Percentiles rank a stretch among this genome's conserved stretches.
Evolutionary conservation across 2,113 vertebrate genomes (phyloP).

Genomic region (Neoarius graeffei): DNA sequence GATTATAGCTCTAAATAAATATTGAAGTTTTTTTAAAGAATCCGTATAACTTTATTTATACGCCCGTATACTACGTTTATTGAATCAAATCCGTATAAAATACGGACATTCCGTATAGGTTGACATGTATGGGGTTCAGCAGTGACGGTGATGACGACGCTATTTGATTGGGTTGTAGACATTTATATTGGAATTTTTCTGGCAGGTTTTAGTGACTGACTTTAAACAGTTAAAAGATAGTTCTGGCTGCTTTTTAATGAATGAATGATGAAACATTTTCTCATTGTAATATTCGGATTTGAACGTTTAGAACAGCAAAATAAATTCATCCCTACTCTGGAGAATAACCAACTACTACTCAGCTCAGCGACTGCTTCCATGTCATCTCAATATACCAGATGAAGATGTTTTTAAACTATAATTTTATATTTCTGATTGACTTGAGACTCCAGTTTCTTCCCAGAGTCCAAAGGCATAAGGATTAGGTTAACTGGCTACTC

Average conservation of each 20-base stretch:
- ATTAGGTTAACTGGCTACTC: too few species aligned
- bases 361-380: neutral
- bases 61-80: too few species aligned
- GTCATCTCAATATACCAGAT: neutral
- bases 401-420: neutral
- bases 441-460: neutral
- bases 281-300: too few species aligned
- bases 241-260: neutral
- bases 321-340: neutral
- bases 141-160: neutral
- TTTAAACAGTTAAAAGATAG: neutral
- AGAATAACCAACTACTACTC: neutral
- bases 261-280: neutral
- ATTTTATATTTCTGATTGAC: neutral
- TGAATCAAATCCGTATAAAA: too few species aligned
- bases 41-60: too few species aligned
- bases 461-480: too few species aligned
- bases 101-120: too few species aligned
- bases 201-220: neutral
- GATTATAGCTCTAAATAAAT: too few species aligned
- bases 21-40: too few species aligned
- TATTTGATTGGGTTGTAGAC: neutral
- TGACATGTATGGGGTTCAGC: too few species aligned
- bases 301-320: neutral
- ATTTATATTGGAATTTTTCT: neutral